Percentiles rank a stretch among this genome's conserved stretches.
These are phyloP conservation scores for Spermophilus dauricus DNA, from an alignment of 2,113 vertebrate genomes.

Conservation along the genomic window DNA sequence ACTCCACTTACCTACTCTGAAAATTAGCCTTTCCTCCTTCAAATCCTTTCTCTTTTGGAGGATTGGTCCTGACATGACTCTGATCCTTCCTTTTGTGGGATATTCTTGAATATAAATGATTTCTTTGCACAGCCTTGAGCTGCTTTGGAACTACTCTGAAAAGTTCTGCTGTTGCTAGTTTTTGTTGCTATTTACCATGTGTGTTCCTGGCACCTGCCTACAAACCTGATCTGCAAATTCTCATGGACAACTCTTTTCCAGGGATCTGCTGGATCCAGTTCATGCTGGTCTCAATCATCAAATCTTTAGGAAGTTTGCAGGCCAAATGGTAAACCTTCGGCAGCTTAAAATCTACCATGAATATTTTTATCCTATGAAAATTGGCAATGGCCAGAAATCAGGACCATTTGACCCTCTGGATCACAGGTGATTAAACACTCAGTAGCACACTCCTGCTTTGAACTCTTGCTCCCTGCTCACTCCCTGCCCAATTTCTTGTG, in stretches of 20 bases:
- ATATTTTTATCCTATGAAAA: background rate
- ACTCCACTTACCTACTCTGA: background rate
- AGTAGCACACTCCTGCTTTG: background rate
- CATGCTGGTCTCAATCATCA: background rate
- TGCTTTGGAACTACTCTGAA: background rate
- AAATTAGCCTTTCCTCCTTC: background rate
- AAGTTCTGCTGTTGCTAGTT: background rate
- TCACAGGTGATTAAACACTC: background rate
- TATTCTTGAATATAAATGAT: background rate
- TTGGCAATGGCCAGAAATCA: background rate
- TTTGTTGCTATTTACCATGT: background rate
- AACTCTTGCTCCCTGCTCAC: background rate
- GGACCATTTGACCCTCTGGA: background rate
- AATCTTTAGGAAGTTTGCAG: background rate
- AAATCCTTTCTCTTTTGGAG: background rate
- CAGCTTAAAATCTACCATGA: background rate
- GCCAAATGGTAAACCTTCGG: background rate
- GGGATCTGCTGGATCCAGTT: background rate
- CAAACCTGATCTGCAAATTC: background rate
- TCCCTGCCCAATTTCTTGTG: background rate
- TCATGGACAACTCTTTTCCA: background rate
- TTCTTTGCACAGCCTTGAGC: background rate
- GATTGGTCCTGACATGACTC: background rate
- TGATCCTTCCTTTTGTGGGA: background rate
- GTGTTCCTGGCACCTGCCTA: background rate